Conservation (phyloP, 2,888 invertebrate genomes). For the Ethmia dodecea region DNA sequence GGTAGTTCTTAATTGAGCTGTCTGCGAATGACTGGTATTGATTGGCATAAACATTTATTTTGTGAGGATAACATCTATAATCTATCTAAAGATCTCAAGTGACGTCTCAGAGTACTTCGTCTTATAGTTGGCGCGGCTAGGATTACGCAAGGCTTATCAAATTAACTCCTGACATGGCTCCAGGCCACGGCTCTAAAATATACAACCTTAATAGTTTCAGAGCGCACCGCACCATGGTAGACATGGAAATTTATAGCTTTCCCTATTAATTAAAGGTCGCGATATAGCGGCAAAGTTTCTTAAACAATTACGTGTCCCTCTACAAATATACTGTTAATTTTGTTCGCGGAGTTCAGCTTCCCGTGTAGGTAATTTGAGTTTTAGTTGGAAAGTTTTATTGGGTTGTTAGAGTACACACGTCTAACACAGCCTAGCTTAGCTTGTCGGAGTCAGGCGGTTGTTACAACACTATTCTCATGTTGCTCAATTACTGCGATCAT, state of each 20-base stretch:
- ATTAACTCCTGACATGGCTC: conserved; percentile 38
- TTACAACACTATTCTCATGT: too few species aligned
- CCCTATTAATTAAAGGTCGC: conserved; percentile 51
- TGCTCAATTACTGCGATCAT: too few species aligned
- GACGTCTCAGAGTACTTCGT: too few species aligned
- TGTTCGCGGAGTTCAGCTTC: conserved; percentile 25
- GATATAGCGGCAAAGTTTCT: conserved; percentile 37
- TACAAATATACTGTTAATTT: conserved; percentile 31
- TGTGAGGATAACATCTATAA: too few species aligned
- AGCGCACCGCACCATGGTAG: conserved; percentile 30
- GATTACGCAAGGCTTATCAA: conserved; percentile 35
- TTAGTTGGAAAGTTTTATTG: conserved; percentile 15
- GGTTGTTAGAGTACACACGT: too few species aligned
- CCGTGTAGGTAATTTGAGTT: conserved; percentile 26
- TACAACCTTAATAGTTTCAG: conserved; percentile 36
- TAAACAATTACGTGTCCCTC: conserved; percentile 41
- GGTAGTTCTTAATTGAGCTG: too few species aligned
- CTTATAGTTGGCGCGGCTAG: too few species aligned
- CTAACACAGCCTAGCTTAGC: too few species aligned
- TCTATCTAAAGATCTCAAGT: too few species aligned
- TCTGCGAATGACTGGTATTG: too few species aligned
- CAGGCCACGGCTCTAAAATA: conserved; percentile 29
- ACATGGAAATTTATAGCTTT: conserved; percentile 49
- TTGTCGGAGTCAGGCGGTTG: too few species aligned
- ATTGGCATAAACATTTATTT: too few species aligned